Percentiles rank a stretch among this genome's conserved stretches.
These are phyloP conservation scores for Alligator mississippiensis DNA, from an alignment of 2,113 vertebrate species.

Conservation along the genomic window DNA sequence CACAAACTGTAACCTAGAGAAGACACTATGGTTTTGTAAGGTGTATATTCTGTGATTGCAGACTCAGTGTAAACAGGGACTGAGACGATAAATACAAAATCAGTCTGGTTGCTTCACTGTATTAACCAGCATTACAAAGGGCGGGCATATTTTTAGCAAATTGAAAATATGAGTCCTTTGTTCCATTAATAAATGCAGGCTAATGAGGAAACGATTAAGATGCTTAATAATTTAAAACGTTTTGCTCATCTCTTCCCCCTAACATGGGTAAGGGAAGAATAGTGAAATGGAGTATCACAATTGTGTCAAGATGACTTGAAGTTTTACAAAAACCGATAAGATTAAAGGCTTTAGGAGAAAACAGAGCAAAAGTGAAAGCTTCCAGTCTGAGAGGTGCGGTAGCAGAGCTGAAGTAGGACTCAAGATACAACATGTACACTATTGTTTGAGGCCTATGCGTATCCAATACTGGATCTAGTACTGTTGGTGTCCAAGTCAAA, in stretches of 20 bases:
- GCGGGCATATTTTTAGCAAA: background rate
- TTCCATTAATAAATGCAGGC: background rate
- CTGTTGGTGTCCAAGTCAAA: background rate
- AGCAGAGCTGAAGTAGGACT: background rate
- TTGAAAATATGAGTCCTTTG: background rate
- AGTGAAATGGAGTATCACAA: background rate
- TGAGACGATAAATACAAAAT: background rate
- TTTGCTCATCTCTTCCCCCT: background rate
- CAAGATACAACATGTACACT: background rate
- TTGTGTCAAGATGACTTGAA: background rate
- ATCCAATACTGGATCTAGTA: background rate
- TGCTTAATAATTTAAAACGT: background rate
- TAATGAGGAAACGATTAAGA: background rate
- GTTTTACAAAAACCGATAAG: background rate
- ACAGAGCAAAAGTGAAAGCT: background rate
- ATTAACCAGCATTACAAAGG: background rate
- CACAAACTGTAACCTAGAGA: background rate
- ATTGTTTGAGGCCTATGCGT: background rate
- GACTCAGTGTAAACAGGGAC: background rate
- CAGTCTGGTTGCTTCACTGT: background rate
- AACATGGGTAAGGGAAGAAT: background rate
- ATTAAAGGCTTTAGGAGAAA: background rate
- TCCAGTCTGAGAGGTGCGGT: background rate
- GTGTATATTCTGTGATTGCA: background rate
- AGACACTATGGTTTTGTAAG: background rate